Evolutionary conservation across 2,113 vertebrate genomes (phyloP).

Genomic region (Dendrocopos noguchii): DNA sequence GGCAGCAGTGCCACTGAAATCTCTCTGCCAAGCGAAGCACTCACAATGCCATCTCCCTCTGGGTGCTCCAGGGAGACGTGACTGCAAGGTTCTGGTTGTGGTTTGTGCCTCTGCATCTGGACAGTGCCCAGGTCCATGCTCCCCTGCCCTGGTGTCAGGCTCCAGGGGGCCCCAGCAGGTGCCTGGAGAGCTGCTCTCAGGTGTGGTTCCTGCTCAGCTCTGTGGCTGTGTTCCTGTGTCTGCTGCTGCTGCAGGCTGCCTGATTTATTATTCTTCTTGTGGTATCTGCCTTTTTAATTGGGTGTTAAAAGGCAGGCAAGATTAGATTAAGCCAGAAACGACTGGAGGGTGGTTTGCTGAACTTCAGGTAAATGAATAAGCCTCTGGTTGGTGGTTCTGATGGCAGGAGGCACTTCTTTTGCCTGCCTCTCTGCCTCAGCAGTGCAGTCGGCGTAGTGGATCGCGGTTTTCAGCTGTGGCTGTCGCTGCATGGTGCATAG

Average conservation of each 20-base stretch:
- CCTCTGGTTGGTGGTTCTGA: not conserved
- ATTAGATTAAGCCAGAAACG: slow-evolving; percentile 22
- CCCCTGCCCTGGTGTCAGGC: not conserved
- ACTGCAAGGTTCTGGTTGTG: not conserved
- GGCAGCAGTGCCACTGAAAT: not conserved
- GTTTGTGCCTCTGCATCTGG: slow-evolving; percentile 1
- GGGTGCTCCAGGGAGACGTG: not conserved
- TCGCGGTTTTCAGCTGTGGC: not conserved
- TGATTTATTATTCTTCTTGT: slow-evolving; percentile 36
- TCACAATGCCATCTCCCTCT: not conserved
- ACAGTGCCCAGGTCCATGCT: not conserved
- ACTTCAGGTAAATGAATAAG: slow-evolving; percentile 17
- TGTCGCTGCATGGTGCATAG: not conserved
- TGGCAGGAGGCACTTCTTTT: not conserved
- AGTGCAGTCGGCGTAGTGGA: not conserved
- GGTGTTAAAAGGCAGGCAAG: slow-evolving; percentile 41
- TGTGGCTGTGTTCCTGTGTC: not conserved
- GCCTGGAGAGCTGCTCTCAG: slow-evolving; percentile 37
- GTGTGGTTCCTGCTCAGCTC: not conserved
- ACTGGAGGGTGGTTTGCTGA: slow-evolving; percentile 25
- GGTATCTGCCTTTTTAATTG: slow-evolving; percentile 24
- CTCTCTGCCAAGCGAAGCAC: not conserved
- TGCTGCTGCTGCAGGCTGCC: not conserved
- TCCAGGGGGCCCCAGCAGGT: not conserved
- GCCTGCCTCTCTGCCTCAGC: not conserved